Evolutionary conservation across 1,140 invertebrate species (phyloP).

Genomic region (Trachymyrmex cornetzi): DNA sequence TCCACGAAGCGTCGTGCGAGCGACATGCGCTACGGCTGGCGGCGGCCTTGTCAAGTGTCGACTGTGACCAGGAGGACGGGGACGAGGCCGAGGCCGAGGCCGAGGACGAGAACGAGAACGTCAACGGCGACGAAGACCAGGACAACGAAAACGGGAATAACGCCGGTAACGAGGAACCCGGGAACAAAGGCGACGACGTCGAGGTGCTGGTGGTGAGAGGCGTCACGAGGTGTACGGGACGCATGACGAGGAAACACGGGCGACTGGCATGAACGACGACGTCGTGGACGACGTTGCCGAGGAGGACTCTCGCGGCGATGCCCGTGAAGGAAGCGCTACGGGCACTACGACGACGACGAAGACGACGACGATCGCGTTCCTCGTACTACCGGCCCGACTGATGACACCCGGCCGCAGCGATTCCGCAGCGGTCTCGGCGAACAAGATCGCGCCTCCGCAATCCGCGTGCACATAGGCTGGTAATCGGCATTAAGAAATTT

Average conservation of each 20-base stretch:
- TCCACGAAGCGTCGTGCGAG: conserved; percentile 34
- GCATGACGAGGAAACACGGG: conserved; percentile 38
- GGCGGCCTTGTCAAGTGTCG: conserved; percentile 13
- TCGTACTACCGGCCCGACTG: conserved; percentile 47
- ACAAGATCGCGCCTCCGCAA: conserved; percentile 21
- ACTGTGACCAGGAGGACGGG: neutral
- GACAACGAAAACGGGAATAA: neutral
- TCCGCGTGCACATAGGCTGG: conserved; percentile 22
- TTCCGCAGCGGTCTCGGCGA: conserved; percentile 10
- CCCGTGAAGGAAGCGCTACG: conserved; percentile 60
- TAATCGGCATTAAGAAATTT: neutral
- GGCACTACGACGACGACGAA: conserved; percentile 7
- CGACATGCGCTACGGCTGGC: conserved; percentile 51
- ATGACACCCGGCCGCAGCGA: conserved; percentile 36
- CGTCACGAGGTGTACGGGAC: neutral
- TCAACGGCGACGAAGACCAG: neutral
- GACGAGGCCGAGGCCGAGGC: neutral
- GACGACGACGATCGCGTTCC: conserved; percentile 50
- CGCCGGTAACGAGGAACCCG: neutral
- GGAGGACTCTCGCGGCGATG: conserved; percentile 67
- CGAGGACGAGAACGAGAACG: conserved; percentile 1
- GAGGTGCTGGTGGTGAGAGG: conserved; percentile 20
- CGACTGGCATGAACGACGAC: conserved; percentile 69
- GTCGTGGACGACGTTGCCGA: conserved; percentile 62
- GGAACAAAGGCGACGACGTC: too few relatives aligned